Evolutionary conservation across 2,113 vertebrate genomes (phyloP).

Genomic region (Pterocles orientalis): DNA sequence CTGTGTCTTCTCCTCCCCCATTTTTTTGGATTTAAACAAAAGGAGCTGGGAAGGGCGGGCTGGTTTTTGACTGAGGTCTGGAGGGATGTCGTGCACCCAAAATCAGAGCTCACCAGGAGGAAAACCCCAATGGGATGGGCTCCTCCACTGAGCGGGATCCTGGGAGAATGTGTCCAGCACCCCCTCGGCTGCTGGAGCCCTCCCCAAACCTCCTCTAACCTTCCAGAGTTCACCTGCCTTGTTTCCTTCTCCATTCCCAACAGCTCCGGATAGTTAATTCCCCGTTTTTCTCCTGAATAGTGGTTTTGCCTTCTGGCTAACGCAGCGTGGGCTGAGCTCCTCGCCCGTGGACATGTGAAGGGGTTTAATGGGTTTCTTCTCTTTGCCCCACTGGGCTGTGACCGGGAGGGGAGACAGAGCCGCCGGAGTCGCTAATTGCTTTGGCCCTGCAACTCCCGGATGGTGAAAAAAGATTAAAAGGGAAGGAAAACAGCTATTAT

Average conservation of each 20-base stretch:
- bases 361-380: conserved; percentile 66
- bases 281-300: conserved; percentile 37
- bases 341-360: conserved; percentile 70
- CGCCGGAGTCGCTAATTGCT: conserved; percentile 72
- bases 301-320: conserved; percentile 63
- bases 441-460: conserved; percentile 77
- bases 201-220: neutral
- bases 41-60: neutral
- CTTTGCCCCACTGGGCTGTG: conserved; percentile 78
- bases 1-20: fast-evolving
- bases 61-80: neutral
- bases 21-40: neutral
- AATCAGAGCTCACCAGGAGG: neutral
- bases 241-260: neutral
- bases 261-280: conserved; percentile 76
- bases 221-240: neutral
- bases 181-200: neutral
- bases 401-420: conserved; percentile 66
- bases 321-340: neutral
- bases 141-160: fast-evolving
- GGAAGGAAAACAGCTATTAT: conserved; percentile 83
- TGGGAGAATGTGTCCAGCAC: neutral
- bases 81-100: neutral
- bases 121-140: fast-evolving
- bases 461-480: conserved; percentile 77